Conservation (phyloP, 2,113 vertebrate genomes). For the Pluvialis apricaria region DNA sequence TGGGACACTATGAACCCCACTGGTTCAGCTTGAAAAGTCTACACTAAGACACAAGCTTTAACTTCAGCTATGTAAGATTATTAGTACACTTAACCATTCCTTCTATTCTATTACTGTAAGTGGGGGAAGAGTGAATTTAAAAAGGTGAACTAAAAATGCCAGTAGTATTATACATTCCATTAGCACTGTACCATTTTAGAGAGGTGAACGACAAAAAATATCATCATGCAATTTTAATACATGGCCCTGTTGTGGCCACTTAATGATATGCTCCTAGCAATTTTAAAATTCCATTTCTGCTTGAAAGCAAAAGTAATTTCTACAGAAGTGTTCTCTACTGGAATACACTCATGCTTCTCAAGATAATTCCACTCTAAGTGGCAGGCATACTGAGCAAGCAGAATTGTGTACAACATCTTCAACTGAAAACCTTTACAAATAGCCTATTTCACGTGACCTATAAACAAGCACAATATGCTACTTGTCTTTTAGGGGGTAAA, state of each 20-base stretch:
- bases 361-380: not conserved
- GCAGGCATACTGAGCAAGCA: slow-evolving; percentile 27
- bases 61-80: not conserved
- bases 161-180: slow-evolving; percentile 8
- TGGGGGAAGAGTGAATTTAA: not conserved
- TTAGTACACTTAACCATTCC: not conserved
- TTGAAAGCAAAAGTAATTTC: slow-evolving; percentile 26
- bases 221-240: slow-evolving; percentile 56
- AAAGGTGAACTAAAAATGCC: slow-evolving; percentile 3
- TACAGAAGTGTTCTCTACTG: not conserved
- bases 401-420: not conserved
- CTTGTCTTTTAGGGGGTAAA: not conserved
- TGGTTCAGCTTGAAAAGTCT: not conserved
- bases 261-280: not conserved
- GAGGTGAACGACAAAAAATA: slow-evolving; percentile 4
- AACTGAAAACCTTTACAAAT: not conserved
- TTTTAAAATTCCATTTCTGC: slow-evolving; percentile 21
- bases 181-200: not conserved
- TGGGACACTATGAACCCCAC: not conserved
- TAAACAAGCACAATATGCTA: not conserved
- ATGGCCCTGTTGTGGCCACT: not conserved
- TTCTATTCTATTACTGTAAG: not conserved
- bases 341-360: not conserved
- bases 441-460: not conserved
- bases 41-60: not conserved